These are phyloP conservation scores for Pangasius larnaudii DNA, from an alignment of 2,797 vertebrate species.

Conservation along the genomic window DNA sequence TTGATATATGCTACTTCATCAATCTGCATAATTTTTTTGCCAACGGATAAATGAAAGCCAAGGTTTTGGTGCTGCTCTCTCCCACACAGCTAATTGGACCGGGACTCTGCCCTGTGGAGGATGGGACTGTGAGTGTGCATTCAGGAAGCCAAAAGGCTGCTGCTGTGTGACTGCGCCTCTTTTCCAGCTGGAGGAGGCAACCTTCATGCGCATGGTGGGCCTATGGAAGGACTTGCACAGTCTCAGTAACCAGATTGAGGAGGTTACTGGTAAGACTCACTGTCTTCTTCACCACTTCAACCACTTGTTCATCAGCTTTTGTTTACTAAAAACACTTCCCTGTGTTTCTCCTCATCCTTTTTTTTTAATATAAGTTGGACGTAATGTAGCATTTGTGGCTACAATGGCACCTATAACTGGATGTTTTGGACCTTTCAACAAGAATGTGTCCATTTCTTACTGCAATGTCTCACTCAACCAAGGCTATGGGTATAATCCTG, in stretches of 20 bases:
- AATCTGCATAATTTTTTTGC: neutral
- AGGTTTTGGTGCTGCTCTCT: neutral
- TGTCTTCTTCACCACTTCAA: neutral
- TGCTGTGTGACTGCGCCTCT: conserved; percentile 71
- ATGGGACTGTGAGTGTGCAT: conserved; percentile 74
- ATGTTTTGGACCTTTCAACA: conserved; percentile 75
- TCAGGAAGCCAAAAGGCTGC: conserved; percentile 66
- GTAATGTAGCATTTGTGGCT: conserved; percentile 62
- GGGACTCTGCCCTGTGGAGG: conserved; percentile 60
- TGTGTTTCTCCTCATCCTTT: neutral
- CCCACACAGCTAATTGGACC: conserved; percentile 51
- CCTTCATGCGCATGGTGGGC: conserved; percentile 45
- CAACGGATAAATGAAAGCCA: neutral
- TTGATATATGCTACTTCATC: neutral
- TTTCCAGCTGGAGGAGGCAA: conserved; percentile 60
- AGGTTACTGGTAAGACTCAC: conserved; percentile 36
- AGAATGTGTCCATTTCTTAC: conserved; percentile 67
- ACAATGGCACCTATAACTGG: conserved; percentile 1
- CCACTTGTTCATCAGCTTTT: neutral
- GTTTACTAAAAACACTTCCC: neutral
- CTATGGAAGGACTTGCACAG: conserved; percentile 56
- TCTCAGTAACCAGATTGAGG: conserved; percentile 53
- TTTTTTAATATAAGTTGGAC: neutral
- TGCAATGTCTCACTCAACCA: conserved; percentile 63
- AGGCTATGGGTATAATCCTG: conserved; percentile 68